Evolutionary conservation across 2,888 invertebrate genomes (phyloP), one percentile per base, ranked within the genome.

Genomic region (Drosophila ustulata): DNA sequence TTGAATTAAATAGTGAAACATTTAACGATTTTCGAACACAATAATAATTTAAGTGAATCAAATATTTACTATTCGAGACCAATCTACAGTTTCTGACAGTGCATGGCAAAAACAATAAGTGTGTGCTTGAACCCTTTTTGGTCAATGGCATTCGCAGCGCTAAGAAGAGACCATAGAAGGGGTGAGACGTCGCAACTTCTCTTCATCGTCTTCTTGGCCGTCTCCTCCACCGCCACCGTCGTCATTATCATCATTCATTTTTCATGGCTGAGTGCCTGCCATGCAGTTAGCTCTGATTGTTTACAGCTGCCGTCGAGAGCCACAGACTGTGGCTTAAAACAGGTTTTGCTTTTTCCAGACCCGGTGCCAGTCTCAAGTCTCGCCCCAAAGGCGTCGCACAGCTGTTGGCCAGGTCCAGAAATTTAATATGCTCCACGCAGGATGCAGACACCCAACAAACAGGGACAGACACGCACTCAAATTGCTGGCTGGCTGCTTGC

Each of bases 211-310:
- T 51, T 47, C 13, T 45, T 61, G 43, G 32, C 26, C 26, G 7
- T 32, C 55, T 23, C 6, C 39, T 39, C 25, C 45, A 41, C 30
- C 66, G 41, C 39, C 51, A 23, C 13, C 49, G 2, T 56, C 72
- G 53, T 86, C 88, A 84, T 85, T 77, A 87, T 89, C 88, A 89
- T 89, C 88, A 89, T 89, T 86, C 85, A 86, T 86, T 85, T 86
- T 86, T 88, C 88, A 86, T 84, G 85, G 88, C 80, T 86, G 80
- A 86, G 85, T 86, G 85, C 85, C 85, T 89, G 82, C 83, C 88
- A 82, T 86, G 89, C 83, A 86, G 89, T 84, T 88, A 80, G 83
- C 83, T 85, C 74, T 88, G 83, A 84, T 86, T 86, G 88, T 84
- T 89, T 89, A 89, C 88, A 84, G 85, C 88, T 87, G 89, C 87